A percentile compares a stretch with the other conserved stretches of the same genome.
These are phyloP conservation scores for Plodia interpunctella DNA, from an alignment of 1,140 invertebrate genomes.

Conservation along the genomic window DNA sequence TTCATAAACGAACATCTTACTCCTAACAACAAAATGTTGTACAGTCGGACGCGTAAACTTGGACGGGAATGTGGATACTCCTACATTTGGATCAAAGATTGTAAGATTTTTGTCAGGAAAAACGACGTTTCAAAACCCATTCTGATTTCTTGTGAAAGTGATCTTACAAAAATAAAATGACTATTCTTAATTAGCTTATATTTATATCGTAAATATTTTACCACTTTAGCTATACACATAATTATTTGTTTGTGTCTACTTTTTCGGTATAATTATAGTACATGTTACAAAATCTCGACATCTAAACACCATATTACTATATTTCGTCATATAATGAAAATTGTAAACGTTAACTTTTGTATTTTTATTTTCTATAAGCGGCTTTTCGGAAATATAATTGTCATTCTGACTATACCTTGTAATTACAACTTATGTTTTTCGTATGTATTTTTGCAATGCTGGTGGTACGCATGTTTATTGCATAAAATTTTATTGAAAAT, in stretches of 20 bases:
- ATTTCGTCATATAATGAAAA: too few species aligned
- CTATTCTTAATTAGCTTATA: neutral
- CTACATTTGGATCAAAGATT: slow-evolving; percentile 20
- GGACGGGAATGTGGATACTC: slow-evolving; percentile 12
- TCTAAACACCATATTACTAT: too few species aligned
- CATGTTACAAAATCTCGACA: too few species aligned
- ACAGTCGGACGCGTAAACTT: neutral
- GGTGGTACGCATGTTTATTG: neutral
- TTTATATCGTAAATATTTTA: neutral
- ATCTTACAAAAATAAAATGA: slow-evolving; percentile 20
- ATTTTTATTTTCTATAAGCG: too few species aligned
- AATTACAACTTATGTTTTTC: neutral
- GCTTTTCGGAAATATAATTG: too few species aligned
- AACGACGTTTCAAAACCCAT: slow-evolving; percentile 16
- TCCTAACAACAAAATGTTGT: slow-evolving; percentile 16
- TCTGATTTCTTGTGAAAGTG: slow-evolving; percentile 13
- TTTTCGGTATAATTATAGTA: too few species aligned
- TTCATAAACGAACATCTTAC: slow-evolving; percentile 19
- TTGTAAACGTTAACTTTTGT: too few species aligned
- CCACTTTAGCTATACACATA: neutral
- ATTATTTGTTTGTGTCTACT: too few species aligned
- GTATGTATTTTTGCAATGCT: too few species aligned
- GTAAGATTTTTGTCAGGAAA: slow-evolving; percentile 18
- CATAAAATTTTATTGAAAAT: slow-evolving; percentile 1
- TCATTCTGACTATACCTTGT: neutral